Evolutionary conservation across 1,140 invertebrate species (phyloP), one percentile per base, ranked within the genome.

Genomic region (Drosophila persimilis): DNA sequence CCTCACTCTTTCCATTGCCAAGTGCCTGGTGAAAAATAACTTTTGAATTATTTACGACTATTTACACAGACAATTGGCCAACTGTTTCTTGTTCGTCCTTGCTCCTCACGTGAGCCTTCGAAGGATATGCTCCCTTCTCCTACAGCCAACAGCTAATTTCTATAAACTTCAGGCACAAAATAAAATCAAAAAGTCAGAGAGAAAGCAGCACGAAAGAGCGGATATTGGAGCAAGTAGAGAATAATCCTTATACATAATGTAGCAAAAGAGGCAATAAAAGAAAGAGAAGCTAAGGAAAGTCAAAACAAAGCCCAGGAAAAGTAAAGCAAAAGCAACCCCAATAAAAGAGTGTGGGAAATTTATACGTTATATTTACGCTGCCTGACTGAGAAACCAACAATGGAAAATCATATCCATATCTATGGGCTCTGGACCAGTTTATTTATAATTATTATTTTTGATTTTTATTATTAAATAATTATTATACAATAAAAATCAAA

Each of bases 31-130:
- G 44, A 43, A 65, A 48, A 39, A 64, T 43, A 61, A 54, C 31
- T 50, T 75, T 51, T 78, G 29, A 83, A 83, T 79, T 84, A 84
- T 84, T 83, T 83, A 83, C 70, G 60, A 84, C 71, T 67, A 75
- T 83, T 84, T 84, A 76, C 76, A 73, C 76, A 85, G 75, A 53
- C 80, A 76, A 76, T 84, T 84, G 80, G 58, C 41, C 70, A 65
- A 64, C 72, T 54, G 52, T 47, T 55, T 39, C 11, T 60, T 35
- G 45, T 39, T 44, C 11, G 60, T 83, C 74, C 35, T 60, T 35
- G 45, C 44, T 44, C 13, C 64, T 83, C 71, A 83, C 80, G 62
- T 79, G 71, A 79, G 62, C 24, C 45, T 29, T 43, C 45, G 50
- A 63, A 64, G 31, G 31, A 44, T 64, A 11, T 13, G 31, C 9